These are phyloP conservation scores for Gobio occitaniae DNA, from an alignment of 2,797 vertebrate species.

Conservation along the genomic window DNA sequence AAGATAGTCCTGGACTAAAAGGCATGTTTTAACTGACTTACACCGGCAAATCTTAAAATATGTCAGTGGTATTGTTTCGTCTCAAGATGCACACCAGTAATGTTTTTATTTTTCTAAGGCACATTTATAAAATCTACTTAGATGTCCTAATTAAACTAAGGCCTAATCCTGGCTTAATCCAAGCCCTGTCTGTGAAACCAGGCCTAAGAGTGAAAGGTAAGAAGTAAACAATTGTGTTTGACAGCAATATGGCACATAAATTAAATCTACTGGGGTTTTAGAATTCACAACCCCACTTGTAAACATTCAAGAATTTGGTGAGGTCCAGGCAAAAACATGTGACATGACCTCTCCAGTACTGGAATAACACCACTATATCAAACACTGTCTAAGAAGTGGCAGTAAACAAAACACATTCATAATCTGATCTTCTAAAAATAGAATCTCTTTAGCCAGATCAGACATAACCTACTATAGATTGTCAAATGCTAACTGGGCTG, in stretches of 20 bases:
- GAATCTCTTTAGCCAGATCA: slow-evolving; percentile 17
- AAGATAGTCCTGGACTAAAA: too few relatives aligned
- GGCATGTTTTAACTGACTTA: too few relatives aligned
- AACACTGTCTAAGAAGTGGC: slow-evolving; percentile 7
- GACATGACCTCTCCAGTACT: slow-evolving; percentile 4
- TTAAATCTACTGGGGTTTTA: background rate
- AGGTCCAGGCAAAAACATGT: background rate
- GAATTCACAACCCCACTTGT: background rate
- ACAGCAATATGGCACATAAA: slow-evolving; percentile 25
- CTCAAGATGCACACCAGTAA: too few relatives aligned
- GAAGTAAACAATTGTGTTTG: background rate
- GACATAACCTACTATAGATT: background rate
- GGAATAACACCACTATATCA: background rate
- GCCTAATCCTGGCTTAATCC: too few relatives aligned
- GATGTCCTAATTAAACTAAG: too few relatives aligned
- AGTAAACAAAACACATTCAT: slow-evolving; percentile 17
- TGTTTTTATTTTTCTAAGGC: too few relatives aligned
- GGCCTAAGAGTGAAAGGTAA: background rate
- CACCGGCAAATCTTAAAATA: too few relatives aligned
- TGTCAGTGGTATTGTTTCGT: too few relatives aligned
- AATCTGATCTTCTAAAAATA: slow-evolving; percentile 31
- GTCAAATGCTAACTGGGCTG: slow-evolving; percentile 2
- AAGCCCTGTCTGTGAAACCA: background rate
- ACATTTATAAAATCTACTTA: too few relatives aligned
- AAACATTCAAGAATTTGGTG: slow-evolving; percentile 4